Base-by-base conservation (phyloP, 2,797 vertebrate genomes). In the Pteropus rufus region DNA sequence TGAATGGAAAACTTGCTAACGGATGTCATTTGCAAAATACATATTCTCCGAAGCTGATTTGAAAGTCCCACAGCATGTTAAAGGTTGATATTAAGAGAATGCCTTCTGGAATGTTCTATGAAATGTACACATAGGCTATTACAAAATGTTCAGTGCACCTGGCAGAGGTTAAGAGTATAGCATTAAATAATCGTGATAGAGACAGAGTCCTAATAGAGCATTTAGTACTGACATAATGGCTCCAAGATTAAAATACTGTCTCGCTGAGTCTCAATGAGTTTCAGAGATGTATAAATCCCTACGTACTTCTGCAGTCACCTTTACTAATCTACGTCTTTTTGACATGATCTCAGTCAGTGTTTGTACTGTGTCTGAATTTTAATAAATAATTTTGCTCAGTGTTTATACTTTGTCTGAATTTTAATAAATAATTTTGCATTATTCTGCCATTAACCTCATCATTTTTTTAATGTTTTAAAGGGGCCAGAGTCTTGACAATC, bases 401-500 rank as follows among this genome's bases (percentile, higher is more conserved):
- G 6, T 52, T 81, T 60, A 69, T 23, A 72, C 24, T 81, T 1
- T 89, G 94, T 93, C 26, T 86, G 72, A 92, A 54, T 82, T 76
- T 95, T 94, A 86, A 56, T 24, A 19, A 83, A 80, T 83, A 46
- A 12, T 10, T 84, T 60, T 2, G 21, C 96, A 29, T 82, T 85
- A 75, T 69, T 46, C 82, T 73, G 10, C 69, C 23, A 64, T 73
- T 89, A 93, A 96, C 31, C 7, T 81, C 6, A 82, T 31, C 7
- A 73, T 84, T 81, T 95, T 18, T 96, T n/a, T 75, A 54, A 54
- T 89, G 24, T 95, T 95, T 96, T 85, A 92, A 90, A 97, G 97
- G 79, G 93, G 89, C 16, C 93, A 94, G 62, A 96, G 94, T 29
- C 93, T 97, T 89, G 96, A 96, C 21, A 97, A 97, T 94, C 94